These are phyloP conservation scores for Plebejus melissa DNA, from an alignment of 2,888 invertebrate genomes.

Conservation along the genomic window DNA sequence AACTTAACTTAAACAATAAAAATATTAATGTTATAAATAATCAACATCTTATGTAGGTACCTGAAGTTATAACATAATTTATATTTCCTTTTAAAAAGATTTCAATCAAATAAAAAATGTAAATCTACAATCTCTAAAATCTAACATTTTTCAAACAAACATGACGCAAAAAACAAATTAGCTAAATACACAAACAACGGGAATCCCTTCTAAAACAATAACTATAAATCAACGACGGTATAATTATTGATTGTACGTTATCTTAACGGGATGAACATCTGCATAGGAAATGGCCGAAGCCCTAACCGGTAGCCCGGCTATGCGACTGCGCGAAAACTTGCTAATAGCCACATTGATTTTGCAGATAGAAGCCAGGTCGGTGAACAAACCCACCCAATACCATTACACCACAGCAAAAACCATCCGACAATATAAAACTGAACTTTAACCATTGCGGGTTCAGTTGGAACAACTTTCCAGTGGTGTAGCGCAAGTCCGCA, in stretches of 20 bases:
- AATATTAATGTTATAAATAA: too few relatives aligned
- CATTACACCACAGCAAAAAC: constrained; percentile 32
- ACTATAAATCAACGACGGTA: constrained; percentile 27
- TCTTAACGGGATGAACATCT: constrained; percentile 31
- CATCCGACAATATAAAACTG: constrained; percentile 6
- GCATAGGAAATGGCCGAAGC: constrained; percentile 36
- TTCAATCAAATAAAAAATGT: background rate
- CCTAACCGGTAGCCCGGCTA: constrained; percentile 63
- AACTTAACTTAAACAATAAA: too few relatives aligned
- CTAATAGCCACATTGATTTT: constrained; percentile 79
- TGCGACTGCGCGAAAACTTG: constrained; percentile 79
- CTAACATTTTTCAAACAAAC: background rate
- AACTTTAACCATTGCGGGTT: constrained; percentile 29
- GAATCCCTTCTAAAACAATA: constrained; percentile 24
- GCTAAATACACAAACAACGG: constrained; percentile 13
- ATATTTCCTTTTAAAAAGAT: too few relatives aligned
- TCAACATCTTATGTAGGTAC: too few relatives aligned
- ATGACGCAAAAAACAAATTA: constrained; percentile 12
- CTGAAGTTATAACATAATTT: too few relatives aligned
- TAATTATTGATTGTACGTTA: constrained; percentile 28
- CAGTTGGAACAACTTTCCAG: background rate
- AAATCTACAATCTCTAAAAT: background rate
- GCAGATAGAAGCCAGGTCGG: constrained; percentile 78
- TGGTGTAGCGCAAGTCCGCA: constrained; percentile 28
- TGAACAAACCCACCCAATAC: constrained; percentile 63